Conservation (phyloP, 2,113 vertebrate species). For the Machaerirhynchus nigripectus region DNA sequence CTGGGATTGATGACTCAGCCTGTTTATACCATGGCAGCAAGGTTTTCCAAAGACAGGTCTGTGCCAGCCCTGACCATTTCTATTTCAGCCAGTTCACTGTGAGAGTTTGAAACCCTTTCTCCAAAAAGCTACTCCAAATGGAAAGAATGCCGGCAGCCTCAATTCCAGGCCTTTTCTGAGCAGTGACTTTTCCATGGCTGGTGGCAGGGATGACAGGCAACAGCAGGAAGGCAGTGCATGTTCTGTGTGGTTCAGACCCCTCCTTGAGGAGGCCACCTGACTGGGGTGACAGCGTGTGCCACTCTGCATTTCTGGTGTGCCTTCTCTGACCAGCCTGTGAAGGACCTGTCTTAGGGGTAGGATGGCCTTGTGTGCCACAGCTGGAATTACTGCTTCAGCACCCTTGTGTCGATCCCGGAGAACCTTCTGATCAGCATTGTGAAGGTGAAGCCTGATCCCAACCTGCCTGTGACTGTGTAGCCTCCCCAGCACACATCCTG, state of each 20-base stretch:
- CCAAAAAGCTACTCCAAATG: background rate
- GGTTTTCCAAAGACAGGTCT: background rate
- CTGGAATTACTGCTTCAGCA: background rate
- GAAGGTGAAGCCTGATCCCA: background rate
- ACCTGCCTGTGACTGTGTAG: background rate
- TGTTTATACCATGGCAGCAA: background rate
- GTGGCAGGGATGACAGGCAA: background rate
- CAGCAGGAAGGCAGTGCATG: background rate
- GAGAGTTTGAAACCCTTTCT: background rate
- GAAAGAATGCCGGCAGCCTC: accelerated
- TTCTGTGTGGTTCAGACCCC: too few relatives aligned
- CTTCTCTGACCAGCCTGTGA: background rate
- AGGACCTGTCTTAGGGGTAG: background rate
- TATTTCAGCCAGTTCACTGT: background rate
- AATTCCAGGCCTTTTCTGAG: background rate
- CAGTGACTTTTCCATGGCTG: background rate
- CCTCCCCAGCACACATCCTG: background rate
- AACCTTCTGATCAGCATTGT: background rate
- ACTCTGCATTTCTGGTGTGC: background rate
- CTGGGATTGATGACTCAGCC: background rate
- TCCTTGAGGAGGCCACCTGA: accelerated
- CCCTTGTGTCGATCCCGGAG: background rate
- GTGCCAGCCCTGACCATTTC: background rate
- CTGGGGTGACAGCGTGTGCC: accelerated
- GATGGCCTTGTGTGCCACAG: background rate